Conservation (phyloP, 2,113 vertebrate genomes). For the Crotophaga sulcirostris region DNA sequence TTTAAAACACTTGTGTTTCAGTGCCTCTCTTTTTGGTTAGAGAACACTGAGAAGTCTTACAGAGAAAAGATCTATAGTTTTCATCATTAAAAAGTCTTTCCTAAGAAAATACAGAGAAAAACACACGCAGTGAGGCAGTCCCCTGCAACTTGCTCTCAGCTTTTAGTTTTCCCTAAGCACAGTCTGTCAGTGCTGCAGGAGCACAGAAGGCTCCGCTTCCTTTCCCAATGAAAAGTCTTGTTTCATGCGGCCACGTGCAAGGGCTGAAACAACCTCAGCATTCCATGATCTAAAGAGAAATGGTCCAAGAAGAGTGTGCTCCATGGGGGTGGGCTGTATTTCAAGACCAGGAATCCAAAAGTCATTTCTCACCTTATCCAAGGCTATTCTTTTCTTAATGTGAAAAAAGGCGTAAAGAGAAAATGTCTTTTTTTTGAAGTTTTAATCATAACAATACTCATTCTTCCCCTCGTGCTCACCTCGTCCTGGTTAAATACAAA, state of each 20-base stretch:
- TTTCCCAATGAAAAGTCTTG: not conserved
- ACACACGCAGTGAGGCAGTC: not conserved
- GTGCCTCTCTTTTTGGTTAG: not conserved
- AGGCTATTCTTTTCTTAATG: not conserved
- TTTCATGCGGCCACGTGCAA: rapidly evolving
- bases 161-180: not conserved
- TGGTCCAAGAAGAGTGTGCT: not conserved
- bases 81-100: not conserved
- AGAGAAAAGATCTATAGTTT: not conserved
- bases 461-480: not conserved
- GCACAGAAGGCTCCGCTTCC: not conserved
- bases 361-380: not conserved
- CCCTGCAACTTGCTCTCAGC: not conserved
- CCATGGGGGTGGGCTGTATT: rapidly evolving
- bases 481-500: not conserved
- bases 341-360: not conserved
- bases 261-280: not conserved
- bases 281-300: not conserved
- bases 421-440: not conserved
- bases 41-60: not conserved
- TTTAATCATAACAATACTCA: not conserved
- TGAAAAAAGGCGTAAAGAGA: not conserved
- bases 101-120: not conserved
- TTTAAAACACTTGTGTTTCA: not conserved
- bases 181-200: not conserved